These are phyloP conservation scores for Enchytraeus crypticus DNA, from an alignment of 2,888 invertebrate genomes.

Conservation along the genomic window DNA sequence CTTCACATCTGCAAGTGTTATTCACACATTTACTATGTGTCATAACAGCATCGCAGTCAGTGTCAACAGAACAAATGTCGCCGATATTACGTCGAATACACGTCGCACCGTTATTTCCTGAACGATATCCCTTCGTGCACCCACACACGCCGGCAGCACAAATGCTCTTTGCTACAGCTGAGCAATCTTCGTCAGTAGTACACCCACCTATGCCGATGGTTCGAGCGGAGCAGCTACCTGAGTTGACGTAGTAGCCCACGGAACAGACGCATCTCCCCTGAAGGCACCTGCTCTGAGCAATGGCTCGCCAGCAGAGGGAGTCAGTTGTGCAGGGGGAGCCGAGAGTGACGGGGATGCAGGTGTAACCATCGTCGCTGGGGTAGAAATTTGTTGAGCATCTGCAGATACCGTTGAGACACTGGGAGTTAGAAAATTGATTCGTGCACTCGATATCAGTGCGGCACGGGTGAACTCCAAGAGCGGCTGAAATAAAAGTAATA, in stretches of 20 bases:
- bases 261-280: constrained; percentile 1
- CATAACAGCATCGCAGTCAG: background rate
- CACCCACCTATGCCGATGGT: constrained; percentile 5
- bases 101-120: background rate
- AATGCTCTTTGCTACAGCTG: background rate
- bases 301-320: background rate
- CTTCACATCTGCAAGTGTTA: background rate
- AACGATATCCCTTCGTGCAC: background rate
- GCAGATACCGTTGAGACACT: background rate
- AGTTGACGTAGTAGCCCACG: constrained; percentile 1
- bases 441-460: background rate
- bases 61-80: background rate
- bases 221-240: background rate
- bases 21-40: background rate
- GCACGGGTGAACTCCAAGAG: background rate
- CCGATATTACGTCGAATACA: background rate
- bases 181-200: background rate
- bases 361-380: background rate
- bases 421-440: background rate
- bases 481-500: background rate
- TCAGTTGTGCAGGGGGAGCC: background rate
- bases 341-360: background rate
- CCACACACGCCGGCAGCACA: background rate
- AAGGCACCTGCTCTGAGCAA: background rate
- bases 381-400: background rate